Evolutionary conservation across 2,113 vertebrate genomes (phyloP).

Genomic region (Baryphthengus martii): DNA sequence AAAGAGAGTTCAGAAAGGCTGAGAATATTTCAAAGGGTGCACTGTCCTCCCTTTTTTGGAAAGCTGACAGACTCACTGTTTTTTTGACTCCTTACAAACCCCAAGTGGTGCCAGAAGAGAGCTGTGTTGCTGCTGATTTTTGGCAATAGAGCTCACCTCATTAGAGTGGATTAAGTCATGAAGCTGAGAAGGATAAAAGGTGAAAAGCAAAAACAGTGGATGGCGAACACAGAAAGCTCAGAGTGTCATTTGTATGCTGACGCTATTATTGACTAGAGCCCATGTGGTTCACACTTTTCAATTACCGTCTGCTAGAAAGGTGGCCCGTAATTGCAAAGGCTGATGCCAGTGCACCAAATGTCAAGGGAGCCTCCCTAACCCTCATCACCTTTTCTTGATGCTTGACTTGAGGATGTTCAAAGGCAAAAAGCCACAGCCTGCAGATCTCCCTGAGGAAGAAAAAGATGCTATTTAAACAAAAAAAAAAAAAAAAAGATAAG

Average conservation of each 20-base stretch:
- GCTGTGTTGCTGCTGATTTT: slow-evolving; percentile 60
- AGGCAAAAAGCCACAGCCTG: slow-evolving; percentile 77
- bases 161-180: slow-evolving; percentile 86
- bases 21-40: background rate
- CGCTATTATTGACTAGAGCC: slow-evolving; percentile 84
- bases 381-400: slow-evolving; percentile 76
- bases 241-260: slow-evolving; percentile 70
- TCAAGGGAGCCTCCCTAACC: slow-evolving; percentile 78
- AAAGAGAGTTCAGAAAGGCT: slow-evolving; percentile 15
- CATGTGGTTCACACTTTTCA: slow-evolving; percentile 84
- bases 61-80: slow-evolving; percentile 69
- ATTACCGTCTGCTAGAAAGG: slow-evolving; percentile 81
- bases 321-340: slow-evolving; percentile 84
- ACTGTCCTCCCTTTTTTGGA: slow-evolving; percentile 57
- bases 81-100: slow-evolving; percentile 51
- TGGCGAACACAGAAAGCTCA: slow-evolving; percentile 51
- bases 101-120: slow-evolving; percentile 54
- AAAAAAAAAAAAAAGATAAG: background rate
- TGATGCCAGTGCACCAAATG: slow-evolving; percentile 74
- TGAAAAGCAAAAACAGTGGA: slow-evolving; percentile 69
- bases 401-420: slow-evolving; percentile 83
- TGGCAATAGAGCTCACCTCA: slow-evolving; percentile 76
- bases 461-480: slow-evolving; percentile 48
- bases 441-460: slow-evolving; percentile 62
- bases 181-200: slow-evolving; percentile 83